Conservation (phyloP, 2,113 vertebrate species). For the Speoplatyrhinus poulsoni region DNA sequence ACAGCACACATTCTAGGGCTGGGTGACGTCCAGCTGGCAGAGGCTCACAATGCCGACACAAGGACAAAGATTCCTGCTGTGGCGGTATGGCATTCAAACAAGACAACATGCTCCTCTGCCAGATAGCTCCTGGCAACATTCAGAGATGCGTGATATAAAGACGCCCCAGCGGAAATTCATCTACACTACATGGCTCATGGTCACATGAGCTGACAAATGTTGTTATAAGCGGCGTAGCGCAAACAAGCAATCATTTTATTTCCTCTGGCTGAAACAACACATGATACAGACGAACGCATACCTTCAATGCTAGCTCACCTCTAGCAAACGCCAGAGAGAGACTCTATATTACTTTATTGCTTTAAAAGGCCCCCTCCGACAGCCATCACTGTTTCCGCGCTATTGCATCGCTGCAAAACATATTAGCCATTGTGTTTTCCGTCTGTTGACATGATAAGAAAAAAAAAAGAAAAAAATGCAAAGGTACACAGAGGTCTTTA, state of each 20-base stretch:
- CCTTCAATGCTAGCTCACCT: conserved; percentile 24
- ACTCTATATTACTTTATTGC: not conserved
- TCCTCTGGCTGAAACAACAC: conserved; percentile 14
- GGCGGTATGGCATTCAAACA: conserved; percentile 60
- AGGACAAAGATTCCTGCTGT: conserved; percentile 70
- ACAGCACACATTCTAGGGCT: conserved; percentile 60
- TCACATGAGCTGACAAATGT: conserved; percentile 31
- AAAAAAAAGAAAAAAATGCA: not conserved
- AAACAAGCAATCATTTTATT: conserved; percentile 11
- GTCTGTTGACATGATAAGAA: not conserved
- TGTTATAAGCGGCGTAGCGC: conserved; percentile 17
- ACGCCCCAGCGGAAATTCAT: conserved; percentile 58
- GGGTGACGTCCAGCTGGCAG: conserved; percentile 68
- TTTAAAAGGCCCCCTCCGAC: not conserved
- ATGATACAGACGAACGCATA: conserved; percentile 11
- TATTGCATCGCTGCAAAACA: no score
- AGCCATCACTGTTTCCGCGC: not conserved
- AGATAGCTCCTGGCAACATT: conserved; percentile 61
- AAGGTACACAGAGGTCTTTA: not conserved
- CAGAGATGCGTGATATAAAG: conserved; percentile 35
- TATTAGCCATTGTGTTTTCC: not conserved
- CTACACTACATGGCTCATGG: conserved; percentile 28
- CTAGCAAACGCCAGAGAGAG: conserved; percentile 1
- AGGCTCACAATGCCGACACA: conserved; percentile 57
- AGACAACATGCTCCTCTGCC: conserved; percentile 56